Evolutionary conservation across 2,797 vertebrate genomes (phyloP).

Genomic region (Sandelia bainsii): DNA sequence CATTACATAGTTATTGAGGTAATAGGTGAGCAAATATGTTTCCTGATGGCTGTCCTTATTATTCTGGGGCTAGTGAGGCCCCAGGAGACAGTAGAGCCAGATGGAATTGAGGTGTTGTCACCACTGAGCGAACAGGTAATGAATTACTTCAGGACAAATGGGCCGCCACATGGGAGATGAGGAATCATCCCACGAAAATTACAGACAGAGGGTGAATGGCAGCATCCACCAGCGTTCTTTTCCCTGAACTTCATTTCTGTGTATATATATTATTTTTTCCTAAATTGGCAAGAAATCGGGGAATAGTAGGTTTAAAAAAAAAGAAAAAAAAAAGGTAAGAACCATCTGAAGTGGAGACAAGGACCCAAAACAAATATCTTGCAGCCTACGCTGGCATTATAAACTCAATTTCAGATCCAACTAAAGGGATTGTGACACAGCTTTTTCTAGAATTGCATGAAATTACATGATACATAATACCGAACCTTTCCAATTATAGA

Average conservation of each 20-base stretch:
- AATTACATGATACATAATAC: conserved; percentile 57
- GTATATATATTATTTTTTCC: not conserved
- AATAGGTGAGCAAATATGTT: conserved; percentile 83
- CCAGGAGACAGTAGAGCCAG: conserved; percentile 75
- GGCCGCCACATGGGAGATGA: conserved; percentile 75
- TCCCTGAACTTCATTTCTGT: conserved; percentile 15
- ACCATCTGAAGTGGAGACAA: conserved; percentile 10
- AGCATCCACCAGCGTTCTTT: conserved; percentile 38
- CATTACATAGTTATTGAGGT: conserved; percentile 79
- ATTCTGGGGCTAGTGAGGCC: conserved; percentile 65
- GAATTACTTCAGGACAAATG: conserved; percentile 85
- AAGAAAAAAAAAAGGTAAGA: conserved; percentile 13
- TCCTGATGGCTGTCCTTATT: conserved; percentile 78
- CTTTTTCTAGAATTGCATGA: conserved; percentile 33
- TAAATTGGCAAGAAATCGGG: conserved; percentile 3
- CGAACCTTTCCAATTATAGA: conserved; percentile 67
- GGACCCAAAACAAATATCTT: conserved; percentile 22
- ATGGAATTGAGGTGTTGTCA: conserved; percentile 85
- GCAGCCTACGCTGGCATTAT: conserved; percentile 6
- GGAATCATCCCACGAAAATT: conserved; percentile 61
- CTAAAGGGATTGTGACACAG: conserved; percentile 25
- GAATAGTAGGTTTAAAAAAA: not conserved
- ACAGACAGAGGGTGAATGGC: conserved; percentile 50
- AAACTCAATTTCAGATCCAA: conserved; percentile 29
- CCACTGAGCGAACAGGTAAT: conserved; percentile 83